A percentile compares a stretch with the other conserved stretches of the same genome.
Conservation (phyloP, 2,888 invertebrate genomes). For the Polydrusus cervinus region DNA sequence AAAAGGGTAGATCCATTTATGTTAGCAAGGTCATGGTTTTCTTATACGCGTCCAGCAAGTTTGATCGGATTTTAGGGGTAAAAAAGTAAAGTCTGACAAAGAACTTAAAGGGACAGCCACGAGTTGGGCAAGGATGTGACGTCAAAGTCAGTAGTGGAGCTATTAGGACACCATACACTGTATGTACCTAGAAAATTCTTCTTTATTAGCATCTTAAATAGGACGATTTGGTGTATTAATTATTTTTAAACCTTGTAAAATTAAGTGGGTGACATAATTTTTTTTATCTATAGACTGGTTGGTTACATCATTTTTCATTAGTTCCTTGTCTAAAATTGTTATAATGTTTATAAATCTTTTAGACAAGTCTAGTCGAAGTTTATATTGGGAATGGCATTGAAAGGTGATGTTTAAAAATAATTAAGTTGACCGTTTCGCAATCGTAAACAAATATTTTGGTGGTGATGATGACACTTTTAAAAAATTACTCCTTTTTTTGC, state of each 20-base stretch:
- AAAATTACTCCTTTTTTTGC: background rate
- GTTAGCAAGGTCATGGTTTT: too few species aligned
- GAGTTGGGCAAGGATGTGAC: too few species aligned
- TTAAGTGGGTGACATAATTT: background rate
- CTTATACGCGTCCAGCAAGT: too few species aligned
- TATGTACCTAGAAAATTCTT: too few species aligned
- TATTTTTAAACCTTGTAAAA: background rate
- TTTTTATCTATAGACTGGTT: conserved; percentile 4
- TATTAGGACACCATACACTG: too few species aligned
- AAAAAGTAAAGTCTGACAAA: too few species aligned
- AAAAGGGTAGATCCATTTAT: too few species aligned
- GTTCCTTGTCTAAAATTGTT: background rate
- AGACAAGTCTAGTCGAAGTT: conserved; percentile 8
- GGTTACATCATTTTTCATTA: conserved; percentile 7
- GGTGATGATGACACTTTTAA: conserved; percentile 7
- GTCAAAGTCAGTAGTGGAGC: too few species aligned
- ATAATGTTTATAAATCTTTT: conserved; percentile 1
- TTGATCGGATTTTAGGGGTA: too few species aligned
- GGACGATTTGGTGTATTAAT: too few species aligned
- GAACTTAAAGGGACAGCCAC: too few species aligned
- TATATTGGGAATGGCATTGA: conserved; percentile 1
- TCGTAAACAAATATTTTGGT: background rate
- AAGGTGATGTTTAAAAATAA: background rate
- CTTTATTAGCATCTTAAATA: too few species aligned
- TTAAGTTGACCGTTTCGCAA: conserved; percentile 17